Evolutionary conservation across 2,888 invertebrate species (phyloP), one percentile per base, ranked within the genome.

Genomic region (Asteroscopus sphinx): DNA sequence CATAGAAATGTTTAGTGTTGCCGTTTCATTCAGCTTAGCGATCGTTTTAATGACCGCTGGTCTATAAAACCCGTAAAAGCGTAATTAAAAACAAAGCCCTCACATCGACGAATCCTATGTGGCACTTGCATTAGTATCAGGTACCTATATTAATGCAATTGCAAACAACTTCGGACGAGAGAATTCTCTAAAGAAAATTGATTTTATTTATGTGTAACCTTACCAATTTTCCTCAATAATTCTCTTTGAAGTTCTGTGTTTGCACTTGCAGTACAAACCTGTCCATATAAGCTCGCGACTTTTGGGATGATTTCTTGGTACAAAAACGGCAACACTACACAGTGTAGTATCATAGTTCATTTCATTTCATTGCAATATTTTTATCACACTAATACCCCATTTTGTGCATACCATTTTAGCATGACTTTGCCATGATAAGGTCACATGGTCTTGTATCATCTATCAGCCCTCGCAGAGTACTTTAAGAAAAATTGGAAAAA

Each of bases 321-420:
- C 21, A 21, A 21, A 21, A 21, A 6, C 6, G 58, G 56, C 58
- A 59, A 52, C 56, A 64, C 53, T 58, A n/a, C n/a, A n/a, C n/a
- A n/a, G n/a, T n/a, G n/a, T n/a, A n/a, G 46, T 37, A 26, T 41
- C 11, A 35, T 33, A 36, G n/a, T 63, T 66, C 49, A 65, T 36
- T 55, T 57, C 58, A 60, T 36, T 16, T 48, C 76, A 72, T 72
- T 57, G 53, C 61, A 58, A 63, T 28, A 37, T 56, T 37, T 46
- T 15, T 28, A 17, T 53, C 44, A 44, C 35, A 39, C 61, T 8
- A 44, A 25, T 46, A 28, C 45, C 45, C n/a, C 13, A 37, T 41
- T 17, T 4, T 16, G 21, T 12, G 39, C 40, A 57, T 64, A 51
- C 0, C 37, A 62, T 57, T 55, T 40, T 32, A 48, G 73, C 76